These are phyloP conservation scores for Chromoteleia sp. DNA, from an alignment of 2,888 invertebrate genomes.

Conservation along the genomic window DNA sequence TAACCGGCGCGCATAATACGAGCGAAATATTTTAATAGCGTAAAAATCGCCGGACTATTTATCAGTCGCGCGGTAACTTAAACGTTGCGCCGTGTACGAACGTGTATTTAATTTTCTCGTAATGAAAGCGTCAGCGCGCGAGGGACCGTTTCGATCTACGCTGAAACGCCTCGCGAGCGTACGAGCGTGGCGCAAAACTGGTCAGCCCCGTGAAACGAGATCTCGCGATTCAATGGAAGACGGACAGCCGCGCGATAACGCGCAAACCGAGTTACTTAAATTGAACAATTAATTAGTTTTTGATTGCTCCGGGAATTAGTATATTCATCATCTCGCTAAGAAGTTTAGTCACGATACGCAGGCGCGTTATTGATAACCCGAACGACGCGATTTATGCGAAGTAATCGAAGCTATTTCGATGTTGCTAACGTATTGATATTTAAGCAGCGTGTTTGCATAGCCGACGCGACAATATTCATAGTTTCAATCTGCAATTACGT, in stretches of 20 bases:
- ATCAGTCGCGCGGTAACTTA: conserved; percentile 4
- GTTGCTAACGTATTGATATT: conserved; percentile 53
- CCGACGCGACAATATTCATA: conserved; percentile 52
- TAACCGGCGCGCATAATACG: conserved; percentile 1
- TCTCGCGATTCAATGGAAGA: conserved; percentile 23
- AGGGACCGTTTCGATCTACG: background rate
- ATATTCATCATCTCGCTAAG: conserved; percentile 58
- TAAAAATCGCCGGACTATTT: conserved; percentile 13
- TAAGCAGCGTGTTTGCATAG: conserved; percentile 54
- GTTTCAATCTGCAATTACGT: conserved; percentile 63
- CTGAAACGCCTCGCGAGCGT: background rate
- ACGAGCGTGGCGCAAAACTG: conserved; percentile 25
- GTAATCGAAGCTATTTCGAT: conserved; percentile 47
- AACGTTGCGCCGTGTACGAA: conserved; percentile 14
- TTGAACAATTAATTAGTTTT: conserved; percentile 63
- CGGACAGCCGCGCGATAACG: conserved; percentile 12
- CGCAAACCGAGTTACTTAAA: conserved; percentile 40
- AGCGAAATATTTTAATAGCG: conserved; percentile 18
- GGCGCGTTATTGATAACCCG: conserved; percentile 50
- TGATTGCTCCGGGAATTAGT: conserved; percentile 56
- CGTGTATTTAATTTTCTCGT: conserved; percentile 24
- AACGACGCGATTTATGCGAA: conserved; percentile 57
- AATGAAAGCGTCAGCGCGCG: conserved; percentile 20
- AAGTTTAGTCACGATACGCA: conserved; percentile 52
- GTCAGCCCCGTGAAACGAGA: conserved; percentile 32